Evolutionary conservation across 2,888 invertebrate species (phyloP), one percentile per base, ranked within the genome.

Genomic region (Hartigia nigra): DNA sequence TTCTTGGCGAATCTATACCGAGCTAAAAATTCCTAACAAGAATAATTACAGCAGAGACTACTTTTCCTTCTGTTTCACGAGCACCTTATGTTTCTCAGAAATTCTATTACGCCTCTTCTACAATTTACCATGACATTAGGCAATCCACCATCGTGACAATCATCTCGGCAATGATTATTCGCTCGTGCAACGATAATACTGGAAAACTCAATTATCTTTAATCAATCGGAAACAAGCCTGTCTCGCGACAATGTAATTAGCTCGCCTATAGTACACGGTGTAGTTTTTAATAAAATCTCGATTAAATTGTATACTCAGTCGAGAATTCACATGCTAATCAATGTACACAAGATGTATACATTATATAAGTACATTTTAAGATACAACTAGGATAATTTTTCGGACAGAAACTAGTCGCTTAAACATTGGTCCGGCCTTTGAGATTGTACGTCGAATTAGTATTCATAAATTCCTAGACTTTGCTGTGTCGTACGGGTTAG

Each of bases 391-490:
- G 14, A 55, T 23, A 23, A 55, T 55, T 55, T 55, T 23, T 23
- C 23, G 23, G 9, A 55, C 9, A 23, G 55, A 55, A 55, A 55
- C 23, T 55, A 55, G 55, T 55, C 55, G 32, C 31, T 69, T 34
- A 31, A 77, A 79, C 77, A 78, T 77, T 74, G 74, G 9, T 34
- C 32, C 74, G 23, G 37, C 70, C 74, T 70, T 76, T 70, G 23
- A 31, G 32, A 55, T 75, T 76, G 37, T 32, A 32, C 34, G 36
- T 69, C 34, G 32, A 75, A 70, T 77, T 55, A 23, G 55, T 23
- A 9, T 55, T 55, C 9, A 55, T 55, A 55, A 5, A 23, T 55
- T 23, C 9, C 23, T 23, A 55, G 23, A 55, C 9, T 9, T 23
- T 23, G 55, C 23, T 55, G 55, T 55, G 55, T 55, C 23, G 23